Conservation (phyloP, 1,140 invertebrate species). For the Zaprionus ghesquierei region DNA sequence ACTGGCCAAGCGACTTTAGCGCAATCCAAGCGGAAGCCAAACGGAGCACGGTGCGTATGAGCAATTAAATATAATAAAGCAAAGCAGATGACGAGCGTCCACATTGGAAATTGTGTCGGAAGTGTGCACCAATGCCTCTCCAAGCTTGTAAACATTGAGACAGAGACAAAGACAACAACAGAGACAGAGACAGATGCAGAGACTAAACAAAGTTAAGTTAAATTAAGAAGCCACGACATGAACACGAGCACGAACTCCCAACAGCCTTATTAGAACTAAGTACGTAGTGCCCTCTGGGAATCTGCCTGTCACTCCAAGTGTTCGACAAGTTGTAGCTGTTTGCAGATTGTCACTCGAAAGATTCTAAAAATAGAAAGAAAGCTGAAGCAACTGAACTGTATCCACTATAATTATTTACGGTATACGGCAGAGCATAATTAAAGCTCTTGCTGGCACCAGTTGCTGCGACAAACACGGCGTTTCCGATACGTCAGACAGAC, state of each 20-base stretch:
- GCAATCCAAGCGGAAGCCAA: constrained; percentile 26
- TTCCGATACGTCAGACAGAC: neutral
- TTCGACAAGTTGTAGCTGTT: neutral
- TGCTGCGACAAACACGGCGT: neutral
- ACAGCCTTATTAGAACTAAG: neutral
- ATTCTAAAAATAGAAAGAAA: neutral
- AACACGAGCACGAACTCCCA: neutral
- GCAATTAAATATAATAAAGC: constrained; percentile 67
- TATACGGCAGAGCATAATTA: neutral
- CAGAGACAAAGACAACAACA: neutral
- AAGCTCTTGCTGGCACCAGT: neutral
- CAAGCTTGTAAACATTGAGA: neutral
- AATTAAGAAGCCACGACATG: neutral
- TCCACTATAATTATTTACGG: neutral
- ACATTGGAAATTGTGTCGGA: constrained; percentile 55
- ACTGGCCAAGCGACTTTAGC: neutral
- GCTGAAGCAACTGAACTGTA: neutral
- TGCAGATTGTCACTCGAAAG: neutral
- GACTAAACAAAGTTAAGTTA: neutral
- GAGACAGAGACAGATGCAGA: neutral
- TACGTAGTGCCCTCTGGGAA: neutral
- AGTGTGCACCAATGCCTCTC: constrained; percentile 45
- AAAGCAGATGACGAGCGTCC: constrained; percentile 37
- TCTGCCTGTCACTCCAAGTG: neutral
- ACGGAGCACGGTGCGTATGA: constrained; percentile 55